phyloP scores from a whole-genome alignment of 2,888 invertebrate species.

The Portevinia maculata region DNA sequence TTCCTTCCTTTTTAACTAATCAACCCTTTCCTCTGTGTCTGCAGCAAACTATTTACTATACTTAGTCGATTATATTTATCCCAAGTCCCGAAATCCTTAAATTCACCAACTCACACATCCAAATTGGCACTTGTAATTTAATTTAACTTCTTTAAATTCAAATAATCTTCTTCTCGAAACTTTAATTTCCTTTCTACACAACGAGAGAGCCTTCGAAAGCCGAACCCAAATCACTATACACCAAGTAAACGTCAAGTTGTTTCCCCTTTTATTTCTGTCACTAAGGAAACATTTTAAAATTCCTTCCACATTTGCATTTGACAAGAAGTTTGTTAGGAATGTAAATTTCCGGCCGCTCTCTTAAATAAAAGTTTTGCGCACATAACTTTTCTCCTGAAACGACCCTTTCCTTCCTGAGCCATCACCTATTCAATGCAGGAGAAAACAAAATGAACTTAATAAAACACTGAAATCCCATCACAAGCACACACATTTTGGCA shows the following conservation, averaged over 20 bases:
- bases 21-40: no score
- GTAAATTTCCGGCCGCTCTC: slow-evolving; percentile 66
- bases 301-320: slow-evolving; percentile 62
- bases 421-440: neutral
- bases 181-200: slow-evolving; percentile 40
- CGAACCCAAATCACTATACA: neutral
- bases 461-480: slow-evolving; percentile 30
- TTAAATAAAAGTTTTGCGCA: slow-evolving; percentile 44
- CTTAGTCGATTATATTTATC: no score
- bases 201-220: neutral
- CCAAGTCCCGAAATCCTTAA: neutral
- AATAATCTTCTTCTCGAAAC: slow-evolving; percentile 44
- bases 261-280: neutral
- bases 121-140: slow-evolving; percentile 54
- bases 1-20: no score
- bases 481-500: slow-evolving; percentile 21
- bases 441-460: slow-evolving; percentile 55
- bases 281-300: slow-evolving; percentile 49
- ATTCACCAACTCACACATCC: slow-evolving; percentile 34
- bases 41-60: no score
- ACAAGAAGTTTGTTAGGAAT: slow-evolving; percentile 67
- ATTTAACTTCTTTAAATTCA: slow-evolving; percentile 51
- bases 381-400: neutral
- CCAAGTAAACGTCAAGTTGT: slow-evolving; percentile 1
- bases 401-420: neutral